Evolutionary conservation across 2,797 vertebrate species (phyloP), one percentile per base, ranked within the genome.

Genomic region (Agapornis canus): DNA sequence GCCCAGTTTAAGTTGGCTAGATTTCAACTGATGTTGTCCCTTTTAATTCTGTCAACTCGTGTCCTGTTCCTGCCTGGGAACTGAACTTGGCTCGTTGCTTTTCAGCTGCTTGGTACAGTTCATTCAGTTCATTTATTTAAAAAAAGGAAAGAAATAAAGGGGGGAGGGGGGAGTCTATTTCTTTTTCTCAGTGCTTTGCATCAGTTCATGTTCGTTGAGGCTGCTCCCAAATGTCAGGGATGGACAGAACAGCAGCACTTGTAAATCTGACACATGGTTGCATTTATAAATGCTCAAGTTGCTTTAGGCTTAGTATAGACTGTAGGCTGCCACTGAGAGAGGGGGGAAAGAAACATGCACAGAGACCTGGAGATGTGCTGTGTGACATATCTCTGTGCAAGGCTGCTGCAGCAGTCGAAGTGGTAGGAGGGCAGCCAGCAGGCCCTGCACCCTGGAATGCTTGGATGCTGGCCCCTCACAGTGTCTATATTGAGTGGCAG

Each of bases 31-130:
- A 70, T 92, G 71, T 61, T 83, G 92, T 94, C 93, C 84, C 81
- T 90, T 95, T 93, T 84, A 93, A 87, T 95, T 96, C 89, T 94
- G 52, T 95, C 78, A 91, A 1, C 75, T 93, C 16, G 2, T 82
- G 93, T 92, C 82, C 71, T 82, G 23, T 95, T 95, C 61, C 83
- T 92, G 94, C 93, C 68, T 89, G 93, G 84, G 90, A 94, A 90
- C 64, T 87, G 89, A 78, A 85, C 45, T 95, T 89, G 60, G 56
- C 92, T 93, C 5, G 0, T 85, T 93, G 86, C 78, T 95, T 95
- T 92, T 96, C 75, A 89, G 60, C 88, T 95, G 82, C 70, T 89
- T 77, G 52, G 63, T 86, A 76, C 56, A 69, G 42, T 86, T 89
- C 72, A 63, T 94, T 95, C 76, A 85, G 48, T 39, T 87, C 56